Percentiles rank a stretch among this genome's conserved stretches.
These are phyloP conservation scores for Percina caprodes DNA, from an alignment of 2,113 vertebrate genomes.

Conservation along the genomic window DNA sequence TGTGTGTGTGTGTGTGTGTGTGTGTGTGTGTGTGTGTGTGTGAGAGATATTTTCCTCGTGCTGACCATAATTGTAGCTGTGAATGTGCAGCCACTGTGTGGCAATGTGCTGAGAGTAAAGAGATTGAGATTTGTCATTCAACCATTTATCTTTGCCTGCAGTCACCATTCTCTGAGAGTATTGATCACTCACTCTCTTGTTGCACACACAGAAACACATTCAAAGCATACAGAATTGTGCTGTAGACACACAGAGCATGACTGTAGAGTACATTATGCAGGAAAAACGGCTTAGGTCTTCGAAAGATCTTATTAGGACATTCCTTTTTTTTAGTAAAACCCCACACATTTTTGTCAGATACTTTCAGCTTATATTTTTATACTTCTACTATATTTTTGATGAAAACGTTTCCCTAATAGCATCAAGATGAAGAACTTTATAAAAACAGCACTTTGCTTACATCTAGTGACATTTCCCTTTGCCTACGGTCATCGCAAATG, in stretches of 20 bases:
- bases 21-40: conserved; percentile 15
- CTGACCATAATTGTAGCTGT: conserved; percentile 63
- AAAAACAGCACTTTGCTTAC: conserved; percentile 31
- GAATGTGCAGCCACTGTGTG: conserved; percentile 41
- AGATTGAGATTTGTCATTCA: conserved; percentile 67
- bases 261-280: conserved; percentile 15
- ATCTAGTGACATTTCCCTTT: conserved; percentile 21
- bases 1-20: too few relatives aligned
- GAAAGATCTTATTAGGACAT: conserved; percentile 24
- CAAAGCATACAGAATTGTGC: conserved; percentile 12
- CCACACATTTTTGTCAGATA: conserved; percentile 23
- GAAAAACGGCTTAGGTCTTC: conserved; percentile 32
- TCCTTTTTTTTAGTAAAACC: conserved; percentile 22
- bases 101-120: conserved; percentile 64
- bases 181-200: conserved; percentile 52
- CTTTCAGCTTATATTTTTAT: conserved; percentile 4
- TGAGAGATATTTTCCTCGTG: not conserved
- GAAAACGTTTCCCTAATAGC: conserved; percentile 9
- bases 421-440: not conserved
- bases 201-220: conserved; percentile 2
- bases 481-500: not conserved
- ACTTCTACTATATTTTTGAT: not conserved
- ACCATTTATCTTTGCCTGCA: conserved; percentile 70
- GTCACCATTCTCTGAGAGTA: conserved; percentile 56
- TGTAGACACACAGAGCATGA: conserved; percentile 2